Evolutionary conservation across 2,113 vertebrate genomes (phyloP), one percentile per base, ranked within the genome.

Genomic region (Fregata magnificens): DNA sequence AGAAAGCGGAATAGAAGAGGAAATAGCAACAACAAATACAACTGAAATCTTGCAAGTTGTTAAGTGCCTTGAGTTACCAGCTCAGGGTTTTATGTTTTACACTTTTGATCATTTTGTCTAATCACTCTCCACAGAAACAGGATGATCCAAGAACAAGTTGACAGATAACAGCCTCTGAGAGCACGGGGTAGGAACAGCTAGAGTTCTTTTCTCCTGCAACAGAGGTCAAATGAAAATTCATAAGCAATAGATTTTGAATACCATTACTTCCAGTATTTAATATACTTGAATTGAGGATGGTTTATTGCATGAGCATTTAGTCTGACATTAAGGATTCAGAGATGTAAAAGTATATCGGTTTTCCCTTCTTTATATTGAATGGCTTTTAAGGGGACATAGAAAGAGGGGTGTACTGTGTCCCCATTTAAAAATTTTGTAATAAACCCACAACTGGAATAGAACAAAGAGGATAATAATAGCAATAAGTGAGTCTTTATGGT

Each of bases 201-300:
- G 72, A 80, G 49, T 61, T 92, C n/a, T 97, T 84, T 95, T 95
- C 93, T 96, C 96, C 98, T 98, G 97, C 82, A 98, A 98, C 21
- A 95, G 84, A 97, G 87, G 66, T 52, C 63, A 97, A 98, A 96
- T 44, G 26, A 93, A 95, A 94, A 94, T 53, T 65, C 31, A 70
- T 76, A 49, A 82, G 49, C 13, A 38, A 65, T 5, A 76, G 16
- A 49, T 49, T 79, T 71, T 42, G 61, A 66, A 36, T 72, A 83
- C 3, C 21, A 44, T 26, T 40, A 34, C 49, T 83, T 88, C 6
- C n/a, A 49, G 14, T 92, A 73, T 82, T 95, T 74, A 71, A 90
- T 38, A 34, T 32, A 62, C 12, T 29, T 66, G 20, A 87, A 38
- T 20, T n/a, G 22, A 76, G 10, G 45, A 34, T 47, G 12, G 82